Evolutionary conservation across 2,113 vertebrate genomes (phyloP).

Genomic region (Pelmatolapia mariae): DNA sequence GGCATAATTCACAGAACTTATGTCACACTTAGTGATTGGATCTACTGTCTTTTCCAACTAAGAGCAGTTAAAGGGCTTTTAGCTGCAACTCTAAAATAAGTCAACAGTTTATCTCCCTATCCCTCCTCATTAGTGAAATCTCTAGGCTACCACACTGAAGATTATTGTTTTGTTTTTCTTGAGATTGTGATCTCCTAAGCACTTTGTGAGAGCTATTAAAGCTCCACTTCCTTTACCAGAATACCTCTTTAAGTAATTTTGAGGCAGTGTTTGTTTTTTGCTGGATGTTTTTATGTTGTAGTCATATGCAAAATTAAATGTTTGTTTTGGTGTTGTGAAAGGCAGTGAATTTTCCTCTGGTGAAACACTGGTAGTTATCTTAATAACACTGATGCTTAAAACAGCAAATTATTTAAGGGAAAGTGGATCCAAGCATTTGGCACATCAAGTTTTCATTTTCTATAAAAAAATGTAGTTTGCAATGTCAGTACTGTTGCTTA

Average conservation of each 20-base stretch:
- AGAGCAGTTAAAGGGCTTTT: slow-evolving; percentile 49
- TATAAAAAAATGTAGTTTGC: neutral
- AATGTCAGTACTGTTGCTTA: neutral
- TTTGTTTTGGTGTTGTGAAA: slow-evolving; percentile 9
- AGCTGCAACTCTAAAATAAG: slow-evolving; percentile 40
- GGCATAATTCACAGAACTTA: neutral
- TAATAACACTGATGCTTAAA: neutral
- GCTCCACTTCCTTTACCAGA: slow-evolving; percentile 43
- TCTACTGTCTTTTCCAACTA: slow-evolving; percentile 1
- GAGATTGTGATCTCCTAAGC: slow-evolving; percentile 35
- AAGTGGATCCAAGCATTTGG: neutral
- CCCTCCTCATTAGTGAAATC: slow-evolving; percentile 56
- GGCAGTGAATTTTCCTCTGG: neutral
- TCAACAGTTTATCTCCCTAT: slow-evolving; percentile 41
- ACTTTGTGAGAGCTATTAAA: slow-evolving; percentile 54
- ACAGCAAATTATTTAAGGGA: neutral
- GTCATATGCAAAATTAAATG: neutral
- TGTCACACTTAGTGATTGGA: slow-evolving; percentile 14
- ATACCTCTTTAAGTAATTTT: slow-evolving; percentile 11
- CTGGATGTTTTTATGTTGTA: slow-evolving; percentile 9
- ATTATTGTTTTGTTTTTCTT: slow-evolving; percentile 54
- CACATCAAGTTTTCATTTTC: neutral
- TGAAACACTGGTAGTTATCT: neutral
- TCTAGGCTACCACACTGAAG: slow-evolving; percentile 23
- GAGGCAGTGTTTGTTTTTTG: neutral